A percentile compares a stretch with the other conserved stretches of the same genome.
Conservation (phyloP, 2,797 vertebrate genomes). For the Ctenopoma multispine region DNA sequence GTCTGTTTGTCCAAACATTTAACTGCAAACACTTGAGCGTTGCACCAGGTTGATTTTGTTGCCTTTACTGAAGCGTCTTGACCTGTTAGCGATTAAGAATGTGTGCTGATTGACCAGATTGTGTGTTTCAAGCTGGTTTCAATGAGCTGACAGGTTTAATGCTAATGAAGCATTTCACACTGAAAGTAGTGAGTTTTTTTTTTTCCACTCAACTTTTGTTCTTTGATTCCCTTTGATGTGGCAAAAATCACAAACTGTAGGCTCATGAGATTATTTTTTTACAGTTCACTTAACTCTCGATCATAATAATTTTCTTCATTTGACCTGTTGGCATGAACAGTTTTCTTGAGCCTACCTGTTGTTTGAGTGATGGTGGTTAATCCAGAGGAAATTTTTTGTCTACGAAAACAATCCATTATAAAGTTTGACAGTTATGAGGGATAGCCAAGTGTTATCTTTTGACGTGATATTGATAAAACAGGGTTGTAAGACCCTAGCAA, state of each 20-base stretch:
- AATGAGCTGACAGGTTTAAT: neutral
- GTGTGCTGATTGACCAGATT: slow-evolving; percentile 5
- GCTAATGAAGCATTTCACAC: neutral
- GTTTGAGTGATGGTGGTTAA: neutral
- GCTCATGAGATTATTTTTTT: neutral
- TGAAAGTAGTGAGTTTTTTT: neutral
- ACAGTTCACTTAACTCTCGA: neutral
- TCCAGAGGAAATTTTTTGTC: neutral
- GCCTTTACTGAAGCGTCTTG: slow-evolving; percentile 8
- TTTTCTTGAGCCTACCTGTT: neutral
- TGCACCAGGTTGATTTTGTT: slow-evolving; percentile 2
- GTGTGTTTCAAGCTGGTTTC: slow-evolving; percentile 12
- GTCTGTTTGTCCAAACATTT: neutral
- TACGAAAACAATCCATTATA: neutral
- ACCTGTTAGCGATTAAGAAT: slow-evolving; percentile 11
- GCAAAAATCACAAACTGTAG: neutral
- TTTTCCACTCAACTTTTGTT: neutral
- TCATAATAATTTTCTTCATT: neutral
- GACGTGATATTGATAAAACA: neutral
- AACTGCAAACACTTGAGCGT: neutral
- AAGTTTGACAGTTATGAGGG: neutral
- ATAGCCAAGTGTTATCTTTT: slow-evolving; percentile 4
- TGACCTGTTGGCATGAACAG: neutral
- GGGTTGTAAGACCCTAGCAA: neutral
- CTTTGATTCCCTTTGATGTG: neutral